These are phyloP conservation scores for Drosophila nannoptera DNA, from an alignment of 1,140 invertebrate genomes.

Conservation along the genomic window DNA sequence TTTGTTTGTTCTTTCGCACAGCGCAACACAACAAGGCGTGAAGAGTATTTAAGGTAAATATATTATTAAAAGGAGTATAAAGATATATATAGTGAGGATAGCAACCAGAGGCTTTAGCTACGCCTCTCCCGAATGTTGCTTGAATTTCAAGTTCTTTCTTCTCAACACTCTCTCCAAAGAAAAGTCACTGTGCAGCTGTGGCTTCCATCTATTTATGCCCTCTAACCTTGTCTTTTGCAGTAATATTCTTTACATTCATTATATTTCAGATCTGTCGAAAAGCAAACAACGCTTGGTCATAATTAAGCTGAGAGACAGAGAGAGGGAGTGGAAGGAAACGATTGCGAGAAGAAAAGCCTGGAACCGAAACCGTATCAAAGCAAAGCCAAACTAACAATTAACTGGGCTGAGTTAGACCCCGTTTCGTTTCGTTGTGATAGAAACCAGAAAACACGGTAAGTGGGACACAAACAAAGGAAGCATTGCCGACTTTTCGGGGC, in stretches of 20 bases:
- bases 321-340: background rate
- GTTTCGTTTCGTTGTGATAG: conserved; percentile 28
- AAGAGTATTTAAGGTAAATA: background rate
- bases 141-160: too few relatives aligned
- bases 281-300: background rate
- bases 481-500: conserved; percentile 33
- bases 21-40: conserved; percentile 10
- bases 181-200: too few relatives aligned
- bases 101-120: too few relatives aligned
- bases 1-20: conserved; percentile 14
- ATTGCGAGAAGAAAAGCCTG: conserved; percentile 12
- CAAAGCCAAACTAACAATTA: conserved; percentile 35
- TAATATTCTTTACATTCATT: background rate
- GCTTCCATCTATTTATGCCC: background rate
- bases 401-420: conserved; percentile 18
- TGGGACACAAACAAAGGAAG: conserved; percentile 19
- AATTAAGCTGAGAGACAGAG: conserved; percentile 16
- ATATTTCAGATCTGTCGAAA: conserved; percentile 4
- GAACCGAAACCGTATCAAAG: conserved; percentile 8
- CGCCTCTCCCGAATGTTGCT: too few relatives aligned
- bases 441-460: conserved; percentile 36
- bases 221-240: background rate
- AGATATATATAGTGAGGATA: background rate
- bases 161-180: too few relatives aligned
- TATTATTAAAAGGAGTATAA: too few relatives aligned